Conservation (phyloP, 2,113 vertebrate species). For the Gallinago undulata region DNA sequence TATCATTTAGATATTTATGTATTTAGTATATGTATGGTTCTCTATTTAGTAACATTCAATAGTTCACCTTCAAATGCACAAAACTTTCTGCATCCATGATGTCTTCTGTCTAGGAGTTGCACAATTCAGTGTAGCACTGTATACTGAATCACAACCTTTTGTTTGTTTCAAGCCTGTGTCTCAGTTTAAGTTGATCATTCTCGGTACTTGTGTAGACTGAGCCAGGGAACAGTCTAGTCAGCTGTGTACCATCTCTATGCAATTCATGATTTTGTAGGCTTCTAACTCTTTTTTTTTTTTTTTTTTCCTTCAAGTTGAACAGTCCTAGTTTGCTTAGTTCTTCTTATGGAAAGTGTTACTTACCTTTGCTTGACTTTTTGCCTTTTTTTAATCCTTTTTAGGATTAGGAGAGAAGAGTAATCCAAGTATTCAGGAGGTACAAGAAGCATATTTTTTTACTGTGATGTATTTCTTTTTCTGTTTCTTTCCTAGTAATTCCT, state of each 20-base stretch:
- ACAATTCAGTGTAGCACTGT: not conserved
- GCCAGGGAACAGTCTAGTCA: not conserved
- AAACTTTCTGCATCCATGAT: not conserved
- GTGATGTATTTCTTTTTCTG: not conserved
- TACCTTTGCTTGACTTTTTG: not conserved
- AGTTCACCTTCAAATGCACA: not conserved
- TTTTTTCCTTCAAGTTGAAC: not conserved
- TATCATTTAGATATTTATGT: not conserved
- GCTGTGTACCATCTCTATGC: not conserved
- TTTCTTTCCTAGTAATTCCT: not conserved
- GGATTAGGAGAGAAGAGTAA: not conserved
- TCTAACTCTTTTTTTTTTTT: not conserved
- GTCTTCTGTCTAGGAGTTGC: not conserved
- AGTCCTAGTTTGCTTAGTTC: not conserved
- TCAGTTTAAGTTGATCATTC: not conserved
- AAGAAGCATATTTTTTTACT: not conserved
- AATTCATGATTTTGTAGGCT: not conserved
- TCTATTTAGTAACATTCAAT: not conserved
- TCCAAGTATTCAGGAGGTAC: not conserved
- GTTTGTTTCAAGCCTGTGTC: not conserved
- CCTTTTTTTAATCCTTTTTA: not conserved
- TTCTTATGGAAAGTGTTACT: not conserved
- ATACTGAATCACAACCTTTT: not conserved
- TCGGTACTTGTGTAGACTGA: not conserved
- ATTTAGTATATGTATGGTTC: not conserved